These are phyloP conservation scores for Anguilla pacifica DNA, from an alignment of 2,797 vertebrate species.

Conservation along the genomic window DNA sequence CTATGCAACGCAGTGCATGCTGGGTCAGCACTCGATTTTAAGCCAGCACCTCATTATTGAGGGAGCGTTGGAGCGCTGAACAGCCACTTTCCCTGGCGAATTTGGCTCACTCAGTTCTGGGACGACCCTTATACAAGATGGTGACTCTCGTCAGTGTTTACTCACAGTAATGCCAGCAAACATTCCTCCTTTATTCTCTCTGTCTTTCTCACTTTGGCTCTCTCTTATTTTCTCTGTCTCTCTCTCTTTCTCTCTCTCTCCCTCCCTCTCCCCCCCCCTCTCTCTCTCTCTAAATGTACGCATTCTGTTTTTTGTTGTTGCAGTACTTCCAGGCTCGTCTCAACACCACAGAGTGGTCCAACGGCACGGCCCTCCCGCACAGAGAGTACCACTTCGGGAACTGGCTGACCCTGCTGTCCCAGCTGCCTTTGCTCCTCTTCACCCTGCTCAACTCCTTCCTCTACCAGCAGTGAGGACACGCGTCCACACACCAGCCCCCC, in stretches of 20 bases:
- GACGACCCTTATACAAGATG: too few relatives aligned
- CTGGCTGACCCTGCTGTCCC: slow-evolving; percentile 88
- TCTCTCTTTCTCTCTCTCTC: too few relatives aligned
- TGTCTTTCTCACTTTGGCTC: background rate
- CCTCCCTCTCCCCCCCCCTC: too few relatives aligned
- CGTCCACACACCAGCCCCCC: too few relatives aligned
- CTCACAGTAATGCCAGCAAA: background rate
- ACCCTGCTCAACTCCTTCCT: slow-evolving; percentile 88
- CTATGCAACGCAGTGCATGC: too few relatives aligned
- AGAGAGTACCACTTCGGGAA: slow-evolving; percentile 83
- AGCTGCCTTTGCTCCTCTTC: slow-evolving; percentile 87
- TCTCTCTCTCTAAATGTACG: background rate
- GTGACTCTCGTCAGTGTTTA: background rate
- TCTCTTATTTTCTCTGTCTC: too few relatives aligned
- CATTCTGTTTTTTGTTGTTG: background rate
- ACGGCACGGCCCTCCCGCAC: slow-evolving; percentile 45
- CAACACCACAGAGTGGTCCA: slow-evolving; percentile 52
- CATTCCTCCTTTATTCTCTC: background rate
- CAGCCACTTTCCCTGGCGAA: too few relatives aligned
- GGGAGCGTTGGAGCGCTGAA: too few relatives aligned
- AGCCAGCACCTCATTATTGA: too few relatives aligned
- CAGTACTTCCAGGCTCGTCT: slow-evolving; percentile 84
- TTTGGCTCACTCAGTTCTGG: too few relatives aligned
- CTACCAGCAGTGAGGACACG: slow-evolving; percentile 80
- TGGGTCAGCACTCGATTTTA: too few relatives aligned